Conservation (phyloP, 2,797 vertebrate species). For the Pseudochromis fuscus region DNA sequence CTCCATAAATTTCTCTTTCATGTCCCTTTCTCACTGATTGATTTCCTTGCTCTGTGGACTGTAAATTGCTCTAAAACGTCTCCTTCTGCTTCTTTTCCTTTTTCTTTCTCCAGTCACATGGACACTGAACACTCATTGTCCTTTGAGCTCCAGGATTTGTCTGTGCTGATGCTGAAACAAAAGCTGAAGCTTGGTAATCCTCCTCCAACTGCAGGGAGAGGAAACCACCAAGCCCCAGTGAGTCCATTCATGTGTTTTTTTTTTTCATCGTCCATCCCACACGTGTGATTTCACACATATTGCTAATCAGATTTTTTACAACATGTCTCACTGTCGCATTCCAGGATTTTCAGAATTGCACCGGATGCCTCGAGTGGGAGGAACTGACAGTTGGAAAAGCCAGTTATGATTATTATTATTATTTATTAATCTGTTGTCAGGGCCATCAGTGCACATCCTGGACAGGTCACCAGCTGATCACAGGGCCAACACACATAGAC, state of each 20-base stretch:
- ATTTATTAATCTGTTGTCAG: slow-evolving; percentile 1
- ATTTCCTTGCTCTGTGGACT: slow-evolving; percentile 20
- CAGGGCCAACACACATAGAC: too few species aligned
- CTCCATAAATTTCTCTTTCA: slow-evolving; percentile 28
- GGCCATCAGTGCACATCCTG: neutral
- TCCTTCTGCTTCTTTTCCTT: neutral
- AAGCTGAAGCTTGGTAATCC: neutral
- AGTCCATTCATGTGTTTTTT: slow-evolving; percentile 2
- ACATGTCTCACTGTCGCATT: neutral
- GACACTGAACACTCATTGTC: slow-evolving; percentile 12
- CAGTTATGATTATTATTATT: slow-evolving; percentile 9
- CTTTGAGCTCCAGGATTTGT: neutral
- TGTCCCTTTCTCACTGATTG: slow-evolving; percentile 24
- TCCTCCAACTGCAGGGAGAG: neutral
- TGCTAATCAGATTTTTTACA: neutral
- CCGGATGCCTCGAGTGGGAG: neutral
- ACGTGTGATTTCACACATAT: slow-evolving; percentile 13
- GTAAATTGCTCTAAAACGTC: slow-evolving; percentile 25
- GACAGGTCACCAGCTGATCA: too few species aligned
- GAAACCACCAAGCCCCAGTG: neutral
- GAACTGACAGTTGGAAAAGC: slow-evolving; percentile 11
- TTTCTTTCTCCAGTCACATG: neutral
- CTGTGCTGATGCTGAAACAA: neutral
- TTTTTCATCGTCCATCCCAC: neutral
- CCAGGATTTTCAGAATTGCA: neutral